Percentiles rank a stretch among this genome's conserved stretches.
These are phyloP conservation scores for Leistus spinibarbis DNA, from an alignment of 2,888 invertebrate genomes.

Conservation along the genomic window DNA sequence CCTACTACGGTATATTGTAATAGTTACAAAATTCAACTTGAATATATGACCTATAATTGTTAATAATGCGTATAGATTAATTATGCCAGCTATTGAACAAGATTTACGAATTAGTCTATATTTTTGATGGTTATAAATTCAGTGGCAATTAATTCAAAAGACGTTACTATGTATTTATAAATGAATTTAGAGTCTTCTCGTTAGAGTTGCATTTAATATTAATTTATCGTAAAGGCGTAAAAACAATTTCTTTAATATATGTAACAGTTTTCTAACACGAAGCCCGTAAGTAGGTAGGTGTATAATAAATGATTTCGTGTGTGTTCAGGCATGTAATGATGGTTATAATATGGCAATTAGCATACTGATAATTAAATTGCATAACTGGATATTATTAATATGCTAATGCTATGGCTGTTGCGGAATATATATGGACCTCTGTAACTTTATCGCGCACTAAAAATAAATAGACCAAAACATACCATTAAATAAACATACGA, in stretches of 20 bases:
- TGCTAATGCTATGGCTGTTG: slow-evolving; percentile 21
- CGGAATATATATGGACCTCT: slow-evolving; percentile 16
- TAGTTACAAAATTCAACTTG: too few species aligned
- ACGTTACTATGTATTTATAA: too few species aligned
- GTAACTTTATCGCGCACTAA: slow-evolving; percentile 21
- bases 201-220: too few species aligned
- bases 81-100: too few species aligned
- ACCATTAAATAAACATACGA: background rate
- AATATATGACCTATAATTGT: too few species aligned
- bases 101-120: too few species aligned
- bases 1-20: too few species aligned
- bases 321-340: slow-evolving; percentile 21
- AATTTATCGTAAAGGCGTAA: background rate
- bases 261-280: background rate
- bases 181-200: background rate
- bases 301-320: slow-evolving; percentile 3
- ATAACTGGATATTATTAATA: slow-evolving; percentile 33
- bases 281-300: too few species aligned
- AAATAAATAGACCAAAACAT: slow-evolving; percentile 31
- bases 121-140: too few species aligned
- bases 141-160: too few species aligned
- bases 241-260: background rate
- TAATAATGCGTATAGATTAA: too few species aligned
- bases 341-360: slow-evolving; percentile 26
- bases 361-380: slow-evolving; percentile 34